Base-by-base conservation (phyloP, 2,888 invertebrate species). In the Julus scandinavius region DNA sequence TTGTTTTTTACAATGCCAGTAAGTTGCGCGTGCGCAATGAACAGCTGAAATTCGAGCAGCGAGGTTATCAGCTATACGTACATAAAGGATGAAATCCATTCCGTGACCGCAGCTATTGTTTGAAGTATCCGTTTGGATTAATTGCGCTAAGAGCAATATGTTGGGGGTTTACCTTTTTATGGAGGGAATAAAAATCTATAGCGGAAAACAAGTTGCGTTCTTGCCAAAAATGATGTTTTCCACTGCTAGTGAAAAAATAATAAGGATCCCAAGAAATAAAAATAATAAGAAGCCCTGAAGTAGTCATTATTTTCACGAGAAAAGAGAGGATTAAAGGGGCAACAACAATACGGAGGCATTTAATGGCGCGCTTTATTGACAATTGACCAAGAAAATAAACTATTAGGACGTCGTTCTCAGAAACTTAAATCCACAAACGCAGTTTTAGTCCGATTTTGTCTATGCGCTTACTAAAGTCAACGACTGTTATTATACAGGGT, bases 321-420 rank as follows among this genome's bases (percentile, higher is more conserved):
- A 63, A 72, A 72, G 72, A 72, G 72, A 1, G 72, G 72, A 72
- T 72, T 72, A 72, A 29, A n/a, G 72, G 72, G 29, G 72, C 72
- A 72, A 72, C 72, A 72, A 72, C 72, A 72, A 72, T 72, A 72
- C 29, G 72, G 72, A 20, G 72, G 72, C 72, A n/a, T 29, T 72
- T 72, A 72, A 72, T 72, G 72, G 72, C 72, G 72, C 72, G 72
- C 29, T 72, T 72, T 72, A 72, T 72, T 72, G 72, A 72, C 72
- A 72, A 72, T 72, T 72, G 72, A 72, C 72, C 72, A 72, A 72
- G 72, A 72, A 72, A 72, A 72, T 29, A 72, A 72, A 72, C 72
- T 72, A 72, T 72, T 72, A 72, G 72, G 72, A 72, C 72, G 72
- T 72, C 72, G 72, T 72, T 72, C 72, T 72, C 72, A 72, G 72